A percentile compares a stretch with the other conserved stretches of the same genome.
phyloP scores from a whole-genome alignment of 2,888 invertebrate genomes.

The Trachelus troglodyta region DNA sequence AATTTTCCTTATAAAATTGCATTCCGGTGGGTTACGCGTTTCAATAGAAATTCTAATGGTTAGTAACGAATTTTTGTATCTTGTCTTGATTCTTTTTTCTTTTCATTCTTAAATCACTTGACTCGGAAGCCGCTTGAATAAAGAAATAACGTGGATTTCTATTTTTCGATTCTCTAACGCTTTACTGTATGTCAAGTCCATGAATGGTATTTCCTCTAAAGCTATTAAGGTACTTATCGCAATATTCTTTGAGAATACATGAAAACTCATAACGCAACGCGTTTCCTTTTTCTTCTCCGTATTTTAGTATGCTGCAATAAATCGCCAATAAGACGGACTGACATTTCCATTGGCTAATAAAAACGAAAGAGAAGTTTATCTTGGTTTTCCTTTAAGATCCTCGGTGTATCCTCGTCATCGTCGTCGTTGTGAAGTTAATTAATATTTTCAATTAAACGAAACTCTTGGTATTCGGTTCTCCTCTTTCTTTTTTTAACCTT shows the following conservation, averaged over 20 bases:
- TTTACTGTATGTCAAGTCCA: not conserved
- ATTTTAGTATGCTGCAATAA: not conserved
- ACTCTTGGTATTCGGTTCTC: not conserved
- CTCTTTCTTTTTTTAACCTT: slow-evolving; percentile 5
- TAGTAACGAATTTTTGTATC: too few species aligned
- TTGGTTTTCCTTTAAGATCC: not conserved
- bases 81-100: too few species aligned
- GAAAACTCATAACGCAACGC: not conserved
- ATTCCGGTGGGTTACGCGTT: too few species aligned
- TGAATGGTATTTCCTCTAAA: not conserved
- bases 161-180: not conserved
- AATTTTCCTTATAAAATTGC: too few species aligned
- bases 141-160: not conserved
- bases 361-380: not conserved
- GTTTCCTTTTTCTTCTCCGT: not conserved
- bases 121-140: not conserved
- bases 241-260: not conserved
- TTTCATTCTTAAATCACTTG: too few species aligned
- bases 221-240: not conserved
- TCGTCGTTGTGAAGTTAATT: not conserved
- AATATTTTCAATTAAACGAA: not conserved
- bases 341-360: not conserved
- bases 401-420: not conserved
- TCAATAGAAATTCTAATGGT: too few species aligned
- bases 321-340: not conserved